Evolutionary conservation across 2,113 vertebrate species (phyloP).

Genomic region (Labrus mixtus): DNA sequence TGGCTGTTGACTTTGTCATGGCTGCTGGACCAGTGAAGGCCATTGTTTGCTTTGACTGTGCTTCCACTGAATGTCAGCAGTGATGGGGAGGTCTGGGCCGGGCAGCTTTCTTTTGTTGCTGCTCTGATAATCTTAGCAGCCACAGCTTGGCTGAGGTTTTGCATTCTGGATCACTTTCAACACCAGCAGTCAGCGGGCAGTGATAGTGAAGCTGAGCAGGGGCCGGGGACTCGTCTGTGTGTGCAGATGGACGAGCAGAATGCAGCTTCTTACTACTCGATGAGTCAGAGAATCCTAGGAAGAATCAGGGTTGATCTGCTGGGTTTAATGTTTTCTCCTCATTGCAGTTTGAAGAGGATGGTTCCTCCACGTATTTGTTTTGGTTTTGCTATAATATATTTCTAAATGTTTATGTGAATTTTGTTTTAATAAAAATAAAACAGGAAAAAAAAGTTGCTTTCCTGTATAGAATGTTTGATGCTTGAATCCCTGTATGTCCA

Average conservation of each 20-base stretch:
- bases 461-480: not conserved
- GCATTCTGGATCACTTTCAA: conserved; percentile 69
- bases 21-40: conserved; percentile 48
- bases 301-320: conserved; percentile 23
- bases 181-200: conserved; percentile 48
- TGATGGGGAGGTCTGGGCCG: conserved; percentile 37
- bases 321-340: not conserved
- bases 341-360: not conserved
- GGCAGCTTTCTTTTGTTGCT: conserved; percentile 53
- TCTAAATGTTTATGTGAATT: no score
- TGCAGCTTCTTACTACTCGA: conserved; percentile 46
- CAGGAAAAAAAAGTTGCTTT: no score
- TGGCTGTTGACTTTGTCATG: conserved; percentile 70
- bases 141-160: conserved; percentile 42
- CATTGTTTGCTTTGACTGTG: conserved; percentile 70
- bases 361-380: not conserved
- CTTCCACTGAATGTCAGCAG: conserved; percentile 69
- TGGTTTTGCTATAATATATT: no score
- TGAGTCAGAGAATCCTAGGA: conserved; percentile 54
- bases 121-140: conserved; percentile 63
- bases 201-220: conserved; percentile 36
- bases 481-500: not conserved
- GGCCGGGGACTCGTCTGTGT: conserved; percentile 53
- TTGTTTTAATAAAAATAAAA: no score
- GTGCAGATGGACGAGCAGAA: conserved; percentile 69